Percentiles rank a stretch among this genome's conserved stretches.
Conservation (phyloP, 2,113 vertebrate species). For the Elachura formosa region DNA sequence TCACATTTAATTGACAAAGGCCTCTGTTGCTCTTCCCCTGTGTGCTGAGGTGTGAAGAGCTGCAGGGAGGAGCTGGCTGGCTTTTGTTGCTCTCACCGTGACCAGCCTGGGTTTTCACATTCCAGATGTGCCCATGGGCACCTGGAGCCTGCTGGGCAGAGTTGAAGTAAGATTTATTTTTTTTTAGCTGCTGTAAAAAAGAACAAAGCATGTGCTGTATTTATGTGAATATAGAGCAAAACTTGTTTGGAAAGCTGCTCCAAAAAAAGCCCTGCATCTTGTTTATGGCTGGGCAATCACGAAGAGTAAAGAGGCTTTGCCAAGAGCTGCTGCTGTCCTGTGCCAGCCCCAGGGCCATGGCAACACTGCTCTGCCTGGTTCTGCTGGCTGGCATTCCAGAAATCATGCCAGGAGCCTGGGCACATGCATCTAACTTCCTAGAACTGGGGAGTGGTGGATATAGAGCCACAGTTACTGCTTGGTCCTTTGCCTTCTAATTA, state of each 20-base stretch:
- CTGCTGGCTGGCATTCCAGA: not conserved
- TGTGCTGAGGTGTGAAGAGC: not conserved
- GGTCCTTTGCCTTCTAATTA: not conserved
- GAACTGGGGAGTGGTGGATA: not conserved
- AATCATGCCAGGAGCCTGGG: not conserved
- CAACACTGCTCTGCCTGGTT: not conserved
- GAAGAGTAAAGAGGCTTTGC: not conserved
- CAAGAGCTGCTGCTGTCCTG: not conserved
- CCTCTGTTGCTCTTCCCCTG: not conserved
- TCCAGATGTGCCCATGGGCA: not conserved
- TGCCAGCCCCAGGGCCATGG: not conserved
- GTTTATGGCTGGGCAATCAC: not conserved
- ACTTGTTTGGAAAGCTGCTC: not conserved
- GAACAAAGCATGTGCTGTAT: not conserved
- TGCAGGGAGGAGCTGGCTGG: not conserved
- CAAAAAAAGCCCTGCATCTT: not conserved
- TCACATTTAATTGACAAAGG: not conserved
- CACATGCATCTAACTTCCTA: not conserved
- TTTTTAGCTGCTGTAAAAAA: not conserved
- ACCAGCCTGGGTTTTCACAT: not conserved
- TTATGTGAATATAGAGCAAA: not conserved
- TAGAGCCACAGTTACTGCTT: not conserved
- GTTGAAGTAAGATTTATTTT: not conserved
- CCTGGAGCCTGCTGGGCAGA: not conserved
- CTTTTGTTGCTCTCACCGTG: not conserved